A percentile compares a stretch with the other conserved stretches of the same genome.
Evolutionary conservation across 2,888 invertebrate genomes (phyloP).

Genomic region (Cataglyphis livida): DNA sequence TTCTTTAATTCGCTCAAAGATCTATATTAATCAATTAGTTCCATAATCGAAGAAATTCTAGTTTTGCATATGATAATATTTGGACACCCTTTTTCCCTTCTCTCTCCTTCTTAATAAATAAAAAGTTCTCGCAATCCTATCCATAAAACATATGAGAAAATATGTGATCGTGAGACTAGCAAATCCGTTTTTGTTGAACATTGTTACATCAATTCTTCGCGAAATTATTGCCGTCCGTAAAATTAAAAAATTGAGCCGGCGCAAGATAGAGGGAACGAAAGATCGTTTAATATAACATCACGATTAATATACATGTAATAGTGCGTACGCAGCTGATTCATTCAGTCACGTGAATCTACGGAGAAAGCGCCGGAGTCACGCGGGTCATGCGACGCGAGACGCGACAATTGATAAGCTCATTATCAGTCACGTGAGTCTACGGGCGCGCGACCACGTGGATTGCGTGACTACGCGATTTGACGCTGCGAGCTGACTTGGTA

Average conservation of each 20-base stretch:
- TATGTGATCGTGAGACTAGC: background rate
- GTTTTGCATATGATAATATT: background rate
- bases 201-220: too few species aligned
- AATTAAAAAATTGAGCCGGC: too few species aligned
- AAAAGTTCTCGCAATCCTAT: background rate
- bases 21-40: background rate
- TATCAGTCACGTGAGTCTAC: too few species aligned
- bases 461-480: background rate
- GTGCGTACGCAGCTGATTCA: too few species aligned
- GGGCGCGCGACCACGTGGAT: background rate
- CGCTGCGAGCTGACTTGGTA: background rate
- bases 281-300: too few species aligned
- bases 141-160: background rate
- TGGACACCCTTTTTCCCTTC: background rate
- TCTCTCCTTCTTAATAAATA: background rate
- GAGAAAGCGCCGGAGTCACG: too few species aligned
- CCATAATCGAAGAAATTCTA: background rate
- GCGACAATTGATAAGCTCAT: too few species aligned
- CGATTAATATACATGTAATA: too few species aligned
- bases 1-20: background rate
- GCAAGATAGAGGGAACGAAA: too few species aligned
- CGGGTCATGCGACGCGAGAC: too few species aligned
- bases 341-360: background rate
- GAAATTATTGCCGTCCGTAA: too few species aligned
- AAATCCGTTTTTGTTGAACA: background rate